phyloP scores from a whole-genome alignment of 1,140 invertebrate genomes.

The Drosophila biarmipes region DNA sequence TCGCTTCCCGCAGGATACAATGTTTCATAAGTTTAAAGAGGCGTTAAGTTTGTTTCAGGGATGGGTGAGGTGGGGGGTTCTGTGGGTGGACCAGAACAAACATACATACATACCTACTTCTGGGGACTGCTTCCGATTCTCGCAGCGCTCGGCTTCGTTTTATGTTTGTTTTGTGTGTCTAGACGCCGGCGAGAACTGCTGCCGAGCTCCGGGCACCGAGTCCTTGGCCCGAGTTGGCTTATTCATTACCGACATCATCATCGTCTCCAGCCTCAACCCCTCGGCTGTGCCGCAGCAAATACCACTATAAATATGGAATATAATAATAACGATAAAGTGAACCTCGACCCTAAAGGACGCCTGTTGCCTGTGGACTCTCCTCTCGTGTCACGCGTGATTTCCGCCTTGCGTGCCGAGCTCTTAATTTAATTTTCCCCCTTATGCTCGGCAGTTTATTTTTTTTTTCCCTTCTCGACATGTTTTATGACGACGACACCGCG shows the following conservation, averaged over 20 bases:
- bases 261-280: background rate
- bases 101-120: background rate
- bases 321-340: conserved; percentile 60
- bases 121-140: conserved; percentile 16
- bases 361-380: conserved; percentile 24
- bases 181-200: conserved; percentile 59
- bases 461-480: conserved; percentile 6
- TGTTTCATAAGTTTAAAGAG: conserved; percentile 79
- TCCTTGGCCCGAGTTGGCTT: conserved; percentile 62
- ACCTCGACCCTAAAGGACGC: conserved; percentile 32
- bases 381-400: conserved; percentile 65
- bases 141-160: conserved; percentile 50
- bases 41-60: conserved; percentile 72
- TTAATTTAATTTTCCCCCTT: conserved; percentile 60
- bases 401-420: conserved; percentile 50
- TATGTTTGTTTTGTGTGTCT: conserved; percentile 76
- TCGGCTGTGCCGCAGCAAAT: conserved; percentile 47
- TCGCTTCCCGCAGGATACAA: conserved; percentile 60
- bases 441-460: background rate
- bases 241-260: conserved; percentile 66
- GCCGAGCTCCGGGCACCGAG: conserved; percentile 26
- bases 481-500: conserved; percentile 20
- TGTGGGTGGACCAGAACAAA: background rate
- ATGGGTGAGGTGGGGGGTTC: background rate
- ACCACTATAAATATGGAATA: conserved; percentile 69